Percentiles rank a stretch among this genome's conserved stretches.
Evolutionary conservation across 2,888 invertebrate genomes (phyloP).

Genomic region (Cantharis nigra): DNA sequence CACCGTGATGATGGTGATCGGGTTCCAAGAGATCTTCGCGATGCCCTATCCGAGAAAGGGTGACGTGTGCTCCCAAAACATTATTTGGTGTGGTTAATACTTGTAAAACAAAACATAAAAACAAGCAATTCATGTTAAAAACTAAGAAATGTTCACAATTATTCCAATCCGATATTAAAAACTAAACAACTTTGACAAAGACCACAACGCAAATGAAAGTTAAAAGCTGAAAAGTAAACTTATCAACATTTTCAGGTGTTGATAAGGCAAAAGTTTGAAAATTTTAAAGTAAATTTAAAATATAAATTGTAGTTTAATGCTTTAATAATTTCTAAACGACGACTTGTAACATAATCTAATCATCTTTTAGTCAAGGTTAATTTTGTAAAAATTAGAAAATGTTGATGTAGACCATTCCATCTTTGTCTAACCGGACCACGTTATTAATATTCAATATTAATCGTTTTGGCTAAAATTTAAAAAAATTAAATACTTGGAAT

Average conservation of each 20-base stretch:
- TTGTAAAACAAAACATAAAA: not conserved
- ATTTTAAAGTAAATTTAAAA: not conserved
- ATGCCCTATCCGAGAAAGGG: conserved; percentile 5
- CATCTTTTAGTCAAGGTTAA: not conserved
- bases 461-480: too few relatives aligned
- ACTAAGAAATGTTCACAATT: not conserved
- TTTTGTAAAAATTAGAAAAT: not conserved
- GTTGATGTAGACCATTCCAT: not conserved
- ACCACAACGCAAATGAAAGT: not conserved
- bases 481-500: too few relatives aligned
- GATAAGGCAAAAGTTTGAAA: not conserved
- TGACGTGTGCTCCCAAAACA: not conserved
- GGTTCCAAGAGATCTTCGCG: not conserved
- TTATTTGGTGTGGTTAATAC: not conserved
- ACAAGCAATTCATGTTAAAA: not conserved
- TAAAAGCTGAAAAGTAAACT: not conserved
- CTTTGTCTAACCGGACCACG: not conserved
- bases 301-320: not conserved
- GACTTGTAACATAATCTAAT: not conserved
- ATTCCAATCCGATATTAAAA: not conserved
- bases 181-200: not conserved
- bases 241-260: not conserved
- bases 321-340: not conserved
- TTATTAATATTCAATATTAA: too few relatives aligned
- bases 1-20: conserved; percentile 29